These are phyloP conservation scores for Protosalanx chinensis DNA, from an alignment of 2,797 vertebrate species.

Conservation along the genomic window DNA sequence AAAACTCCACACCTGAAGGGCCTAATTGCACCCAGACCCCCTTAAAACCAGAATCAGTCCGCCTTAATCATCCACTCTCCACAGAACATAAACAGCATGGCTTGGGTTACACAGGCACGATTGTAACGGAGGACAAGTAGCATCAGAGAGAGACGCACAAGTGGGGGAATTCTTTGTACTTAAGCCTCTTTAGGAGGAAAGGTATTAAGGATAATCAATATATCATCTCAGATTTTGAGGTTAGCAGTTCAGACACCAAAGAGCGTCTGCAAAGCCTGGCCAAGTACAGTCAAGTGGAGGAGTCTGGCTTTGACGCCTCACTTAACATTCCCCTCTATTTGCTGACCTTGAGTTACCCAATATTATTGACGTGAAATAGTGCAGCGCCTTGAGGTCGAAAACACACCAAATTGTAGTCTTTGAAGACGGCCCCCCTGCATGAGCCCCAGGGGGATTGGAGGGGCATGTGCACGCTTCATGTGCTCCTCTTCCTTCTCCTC, in stretches of 20 bases:
- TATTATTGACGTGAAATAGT: constrained; percentile 53
- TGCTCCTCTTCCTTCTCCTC: constrained; percentile 29
- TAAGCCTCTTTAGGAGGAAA: neutral
- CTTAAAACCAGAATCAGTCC: constrained; percentile 28
- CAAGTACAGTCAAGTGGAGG: constrained; percentile 34
- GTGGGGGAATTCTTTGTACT: neutral
- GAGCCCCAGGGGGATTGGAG: constrained; percentile 20
- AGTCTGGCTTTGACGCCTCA: constrained; percentile 36
- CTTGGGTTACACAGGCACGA: constrained; percentile 29
- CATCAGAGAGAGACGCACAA: neutral
- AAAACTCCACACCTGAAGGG: constrained; percentile 54
- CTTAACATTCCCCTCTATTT: constrained; percentile 47
- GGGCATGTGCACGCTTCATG: constrained; percentile 34
- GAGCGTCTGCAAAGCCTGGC: neutral
- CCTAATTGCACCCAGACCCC: constrained; percentile 47
- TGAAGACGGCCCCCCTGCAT: constrained; percentile 40
- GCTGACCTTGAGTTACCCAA: constrained; percentile 53
- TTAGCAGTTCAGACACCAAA: neutral
- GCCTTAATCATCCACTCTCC: constrained; percentile 25
- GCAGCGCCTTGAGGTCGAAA: constrained; percentile 43
- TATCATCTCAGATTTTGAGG: constrained; percentile 20
- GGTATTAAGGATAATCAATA: constrained; percentile 4
- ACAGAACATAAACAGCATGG: constrained; percentile 30
- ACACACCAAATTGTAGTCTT: constrained; percentile 52
- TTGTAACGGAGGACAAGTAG: constrained; percentile 17